Percentiles rank a stretch among this genome's conserved stretches.
Conservation (phyloP, 2,888 invertebrate genomes). For the Chloromyia formosa region DNA sequence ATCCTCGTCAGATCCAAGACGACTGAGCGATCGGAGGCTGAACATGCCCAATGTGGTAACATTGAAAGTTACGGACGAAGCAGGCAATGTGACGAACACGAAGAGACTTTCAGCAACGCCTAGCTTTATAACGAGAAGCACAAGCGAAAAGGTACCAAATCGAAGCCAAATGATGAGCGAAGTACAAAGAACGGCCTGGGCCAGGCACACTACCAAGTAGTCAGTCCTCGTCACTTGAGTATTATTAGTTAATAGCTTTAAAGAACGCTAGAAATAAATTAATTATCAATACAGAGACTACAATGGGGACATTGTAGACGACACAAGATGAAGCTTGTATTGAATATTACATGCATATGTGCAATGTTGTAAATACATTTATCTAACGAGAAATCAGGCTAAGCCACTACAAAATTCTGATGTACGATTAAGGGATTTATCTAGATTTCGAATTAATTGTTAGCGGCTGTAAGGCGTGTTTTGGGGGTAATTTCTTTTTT, state of each 20-base stretch:
- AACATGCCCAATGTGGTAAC: conserved; percentile 64
- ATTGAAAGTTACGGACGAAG: conserved; percentile 68
- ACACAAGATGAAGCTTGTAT: neutral
- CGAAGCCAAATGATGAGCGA: conserved; percentile 86
- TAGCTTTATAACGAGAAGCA: conserved; percentile 77
- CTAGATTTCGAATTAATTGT: conserved; percentile 9
- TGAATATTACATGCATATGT: neutral
- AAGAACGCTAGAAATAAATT: neutral
- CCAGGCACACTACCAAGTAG: conserved; percentile 86
- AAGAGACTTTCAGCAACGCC: conserved; percentile 67
- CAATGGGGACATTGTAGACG: neutral
- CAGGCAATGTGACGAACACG: conserved; percentile 64
- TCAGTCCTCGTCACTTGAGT: conserved; percentile 49
- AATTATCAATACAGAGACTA: neutral
- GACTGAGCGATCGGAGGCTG: conserved; percentile 51
- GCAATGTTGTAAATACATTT: conserved; percentile 28
- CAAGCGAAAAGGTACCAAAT: conserved; percentile 87
- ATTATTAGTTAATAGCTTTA: conserved; percentile 45
- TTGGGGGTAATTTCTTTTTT: too few relatives aligned
- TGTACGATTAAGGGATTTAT: conserved; percentile 22
- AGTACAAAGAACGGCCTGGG: conserved; percentile 83
- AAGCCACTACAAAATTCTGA: conserved; percentile 16
- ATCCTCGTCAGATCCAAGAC: conserved; percentile 53
- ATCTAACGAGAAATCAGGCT: conserved; percentile 7
- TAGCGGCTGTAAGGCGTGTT: neutral